These are phyloP conservation scores for Myotis myotis DNA, from an alignment of 2,797 vertebrate genomes.

Conservation along the genomic window DNA sequence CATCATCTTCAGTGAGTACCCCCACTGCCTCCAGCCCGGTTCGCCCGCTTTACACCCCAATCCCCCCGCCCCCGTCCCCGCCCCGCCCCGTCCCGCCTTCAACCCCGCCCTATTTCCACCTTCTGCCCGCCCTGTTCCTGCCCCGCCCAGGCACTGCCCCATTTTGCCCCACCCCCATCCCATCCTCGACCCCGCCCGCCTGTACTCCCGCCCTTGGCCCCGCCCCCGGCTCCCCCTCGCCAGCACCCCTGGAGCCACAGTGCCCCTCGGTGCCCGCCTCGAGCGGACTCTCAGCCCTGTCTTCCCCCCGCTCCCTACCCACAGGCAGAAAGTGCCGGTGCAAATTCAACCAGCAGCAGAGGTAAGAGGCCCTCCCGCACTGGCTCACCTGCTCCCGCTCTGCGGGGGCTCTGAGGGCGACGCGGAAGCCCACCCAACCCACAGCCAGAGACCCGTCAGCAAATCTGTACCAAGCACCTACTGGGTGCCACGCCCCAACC, in stretches of 20 bases:
- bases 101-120: neutral
- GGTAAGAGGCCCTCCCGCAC: conserved; percentile 77
- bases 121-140: neutral
- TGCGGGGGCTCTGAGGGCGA: neutral
- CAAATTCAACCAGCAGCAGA: conserved; percentile 87
- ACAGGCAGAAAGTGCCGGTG: conserved; percentile 90
- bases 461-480: conserved; percentile 6
- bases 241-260: neutral
- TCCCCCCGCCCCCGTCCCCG: neutral
- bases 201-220: rapidly evolving
- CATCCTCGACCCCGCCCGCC: neutral
- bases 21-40: neutral
- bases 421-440: neutral
- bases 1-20: conserved; percentile 91
- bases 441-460: neutral
- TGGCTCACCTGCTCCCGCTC: neutral
- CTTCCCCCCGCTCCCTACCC: neutral
- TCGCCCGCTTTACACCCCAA: neutral
- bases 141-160: neutral
- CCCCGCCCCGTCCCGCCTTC: neutral
- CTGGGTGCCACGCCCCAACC: neutral
- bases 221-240: neutral
- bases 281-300: neutral
- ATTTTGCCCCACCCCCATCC: neutral
- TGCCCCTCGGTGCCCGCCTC: neutral